phyloP scores from a whole-genome alignment of 2,888 invertebrate genomes.

The Synergus umbraculus region DNA sequence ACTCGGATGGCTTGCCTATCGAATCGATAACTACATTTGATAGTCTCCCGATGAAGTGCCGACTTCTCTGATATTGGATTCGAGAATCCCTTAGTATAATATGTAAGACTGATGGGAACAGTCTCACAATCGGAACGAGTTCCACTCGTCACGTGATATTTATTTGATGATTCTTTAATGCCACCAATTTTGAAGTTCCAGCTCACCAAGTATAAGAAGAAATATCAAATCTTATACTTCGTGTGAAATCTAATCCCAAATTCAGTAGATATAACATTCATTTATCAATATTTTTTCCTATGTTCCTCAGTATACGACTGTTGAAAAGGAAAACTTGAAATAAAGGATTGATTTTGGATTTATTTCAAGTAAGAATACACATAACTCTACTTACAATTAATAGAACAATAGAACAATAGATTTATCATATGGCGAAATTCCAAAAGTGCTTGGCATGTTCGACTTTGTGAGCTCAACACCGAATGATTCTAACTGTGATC shows the following conservation, averaged over 20 bases:
- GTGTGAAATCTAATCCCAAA: too few relatives aligned
- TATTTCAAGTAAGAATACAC: neutral
- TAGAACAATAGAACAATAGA: neutral
- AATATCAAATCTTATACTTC: neutral
- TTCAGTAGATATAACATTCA: too few relatives aligned
- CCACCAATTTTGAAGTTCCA: neutral
- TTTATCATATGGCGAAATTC: neutral
- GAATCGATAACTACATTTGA: conserved; percentile 68
- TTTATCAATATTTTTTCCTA: too few relatives aligned
- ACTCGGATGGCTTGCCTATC: conserved; percentile 63
- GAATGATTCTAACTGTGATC: conserved; percentile 7
- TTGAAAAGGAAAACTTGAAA: too few relatives aligned
- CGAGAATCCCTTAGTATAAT: conserved; percentile 16
- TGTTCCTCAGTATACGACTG: too few relatives aligned
- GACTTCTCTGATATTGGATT: conserved; percentile 50
- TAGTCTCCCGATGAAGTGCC: conserved; percentile 60
- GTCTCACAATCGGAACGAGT: conserved; percentile 16
- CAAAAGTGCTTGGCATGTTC: conserved; percentile 4
- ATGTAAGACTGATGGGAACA: conserved; percentile 27
- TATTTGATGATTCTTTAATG: neutral
- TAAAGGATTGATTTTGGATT: neutral
- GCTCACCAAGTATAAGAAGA: neutral
- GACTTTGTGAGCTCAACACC: neutral
- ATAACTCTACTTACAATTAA: neutral
- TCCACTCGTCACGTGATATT: conserved; percentile 3